Evolutionary conservation across 1,140 invertebrate genomes (phyloP), one percentile per base, ranked within the genome.

Genomic region (Solen grandis): DNA sequence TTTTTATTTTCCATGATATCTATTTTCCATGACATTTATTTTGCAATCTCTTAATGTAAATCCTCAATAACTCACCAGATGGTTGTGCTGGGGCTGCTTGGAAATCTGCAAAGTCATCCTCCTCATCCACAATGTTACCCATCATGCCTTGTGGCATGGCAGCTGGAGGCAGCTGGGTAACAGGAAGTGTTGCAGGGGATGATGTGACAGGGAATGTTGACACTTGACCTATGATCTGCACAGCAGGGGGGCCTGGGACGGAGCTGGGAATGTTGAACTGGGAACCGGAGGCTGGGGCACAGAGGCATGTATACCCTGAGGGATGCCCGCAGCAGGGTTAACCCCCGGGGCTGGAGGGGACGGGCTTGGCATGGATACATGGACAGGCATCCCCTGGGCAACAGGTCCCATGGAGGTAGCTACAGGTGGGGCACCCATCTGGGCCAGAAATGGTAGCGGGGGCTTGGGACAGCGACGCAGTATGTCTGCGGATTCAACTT

Each of bases 401-500:
- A n/a, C n/a, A n/a, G n/a, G n/a, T n/a, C n/a, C n/a, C n/a, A n/a
- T n/a, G n/a, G n/a, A n/a, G n/a, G n/a, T n/a, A n/a, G n/a, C n/a
- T 29, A 52, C 27, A 14, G 52, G 25, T 25, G 74, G 10, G 52
- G 50, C 27, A n/a, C 74, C 74, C 22, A 33, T 33, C 41, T 60
- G 62, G 22, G 60, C 93, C 16, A 95, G 86, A 52, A 91, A 91
- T 3, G 94, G 94, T 14, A 93, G 91, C 16, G 94, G 94, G 1
- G 94, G 92, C 31, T 93, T 92, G 16, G 92, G 92, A 59, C 94
- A 89, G 62, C 93, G 86, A 55, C 92, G 89, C 27, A 95, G 86
- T 69, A 94, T 92, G 63, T 93, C 92, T n/a, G 94, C 55, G 70
- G 91, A 93, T 52, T 92, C 93, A 62, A 94, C 93, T 4, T 91